Percentiles rank a stretch among this genome's conserved stretches.
phyloP scores from a whole-genome alignment of 2,888 invertebrate species.

The Cancer borealis region DNA sequence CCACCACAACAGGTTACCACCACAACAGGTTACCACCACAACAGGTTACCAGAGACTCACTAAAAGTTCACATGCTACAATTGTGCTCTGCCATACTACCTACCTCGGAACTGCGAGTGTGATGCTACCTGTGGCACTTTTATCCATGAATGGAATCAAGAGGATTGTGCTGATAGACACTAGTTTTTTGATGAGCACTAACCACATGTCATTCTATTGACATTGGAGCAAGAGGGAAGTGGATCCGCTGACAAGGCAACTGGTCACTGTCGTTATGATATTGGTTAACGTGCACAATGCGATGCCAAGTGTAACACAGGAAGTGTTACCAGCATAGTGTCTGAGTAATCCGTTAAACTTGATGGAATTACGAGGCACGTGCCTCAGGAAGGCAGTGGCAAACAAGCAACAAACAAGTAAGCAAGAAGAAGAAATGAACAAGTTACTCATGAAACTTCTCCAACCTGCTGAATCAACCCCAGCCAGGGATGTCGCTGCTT shows the following conservation, averaged over 20 bases:
- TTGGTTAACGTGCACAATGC: too few species aligned
- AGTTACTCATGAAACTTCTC: not conserved
- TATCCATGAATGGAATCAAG: not conserved
- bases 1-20: too few species aligned
- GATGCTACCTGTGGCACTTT: not conserved
- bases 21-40: too few species aligned
- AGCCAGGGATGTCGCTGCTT: not conserved
- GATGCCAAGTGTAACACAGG: too few species aligned
- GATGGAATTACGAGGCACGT: conserved; percentile 9
- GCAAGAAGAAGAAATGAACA: not conserved
- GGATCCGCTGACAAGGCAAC: not conserved
- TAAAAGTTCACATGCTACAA: conserved; percentile 8
- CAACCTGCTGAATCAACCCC: not conserved
- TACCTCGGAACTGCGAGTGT: not conserved
- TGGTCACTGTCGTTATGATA: too few species aligned
- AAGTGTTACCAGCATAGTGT: not conserved
- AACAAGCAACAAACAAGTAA: not conserved
- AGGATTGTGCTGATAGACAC: conserved; percentile 1
- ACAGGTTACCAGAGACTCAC: not conserved
- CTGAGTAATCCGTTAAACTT: not conserved
- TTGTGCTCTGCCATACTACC: not conserved
- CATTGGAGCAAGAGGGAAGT: not conserved
- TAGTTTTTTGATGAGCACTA: not conserved
- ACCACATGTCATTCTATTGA: not conserved
- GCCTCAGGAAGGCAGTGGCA: not conserved